These are phyloP conservation scores for Caloenas nicobarica DNA, from an alignment of 2,113 vertebrate genomes.

Conservation along the genomic window DNA sequence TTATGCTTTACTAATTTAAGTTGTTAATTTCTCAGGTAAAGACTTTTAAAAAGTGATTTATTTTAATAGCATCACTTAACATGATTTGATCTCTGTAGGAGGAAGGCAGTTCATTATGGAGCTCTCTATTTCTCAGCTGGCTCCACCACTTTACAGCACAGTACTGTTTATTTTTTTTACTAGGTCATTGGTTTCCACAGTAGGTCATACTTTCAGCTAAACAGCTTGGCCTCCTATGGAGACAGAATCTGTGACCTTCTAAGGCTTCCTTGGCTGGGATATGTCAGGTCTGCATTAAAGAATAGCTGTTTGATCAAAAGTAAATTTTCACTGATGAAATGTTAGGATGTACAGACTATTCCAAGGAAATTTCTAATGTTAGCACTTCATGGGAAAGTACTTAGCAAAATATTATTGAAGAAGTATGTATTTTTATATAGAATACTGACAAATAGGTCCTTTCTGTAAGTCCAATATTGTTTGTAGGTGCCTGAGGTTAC, in stretches of 20 bases:
- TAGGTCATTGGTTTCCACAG: conserved; percentile 25
- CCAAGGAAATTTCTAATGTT: not conserved
- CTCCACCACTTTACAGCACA: not conserved
- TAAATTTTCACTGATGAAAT: conserved; percentile 1
- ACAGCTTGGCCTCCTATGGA: conserved; percentile 39
- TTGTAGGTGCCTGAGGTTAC: not conserved
- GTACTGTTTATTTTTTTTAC: conserved; percentile 26
- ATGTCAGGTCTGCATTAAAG: not conserved
- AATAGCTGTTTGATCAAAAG: conserved; percentile 31
- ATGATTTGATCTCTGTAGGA: conserved; percentile 47
- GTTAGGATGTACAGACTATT: not conserved
- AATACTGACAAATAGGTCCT: not conserved
- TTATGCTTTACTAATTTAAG: not conserved
- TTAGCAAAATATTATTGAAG: not conserved
- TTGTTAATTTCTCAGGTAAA: not conserved
- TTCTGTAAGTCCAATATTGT: not conserved
- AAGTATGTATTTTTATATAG: not conserved
- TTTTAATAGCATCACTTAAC: conserved; percentile 43
- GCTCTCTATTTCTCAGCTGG: conserved; percentile 20
- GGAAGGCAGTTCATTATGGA: conserved; percentile 39
- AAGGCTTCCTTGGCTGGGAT: not conserved
- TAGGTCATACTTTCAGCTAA: conserved; percentile 42
- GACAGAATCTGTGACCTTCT: conserved; percentile 47
- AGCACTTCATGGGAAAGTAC: not conserved
- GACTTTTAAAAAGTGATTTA: conserved; percentile 7